Conservation (phyloP, 2,113 vertebrate species). For the Anser brachyrhynchus region DNA sequence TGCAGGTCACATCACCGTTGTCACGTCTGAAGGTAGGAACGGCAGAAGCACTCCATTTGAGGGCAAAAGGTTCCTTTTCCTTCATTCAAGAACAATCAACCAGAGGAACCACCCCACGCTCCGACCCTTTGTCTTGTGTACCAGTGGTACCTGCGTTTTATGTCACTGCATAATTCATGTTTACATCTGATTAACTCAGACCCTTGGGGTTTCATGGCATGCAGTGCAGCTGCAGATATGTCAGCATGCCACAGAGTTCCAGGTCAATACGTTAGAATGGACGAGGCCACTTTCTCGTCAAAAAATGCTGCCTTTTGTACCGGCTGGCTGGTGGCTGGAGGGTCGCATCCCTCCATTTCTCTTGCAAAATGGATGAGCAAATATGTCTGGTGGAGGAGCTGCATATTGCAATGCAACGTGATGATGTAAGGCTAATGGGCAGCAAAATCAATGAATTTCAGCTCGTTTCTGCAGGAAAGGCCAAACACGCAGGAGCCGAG, state of each 20-base stretch:
- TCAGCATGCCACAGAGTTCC: neutral
- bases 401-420: neutral
- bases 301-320: neutral
- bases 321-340: neutral
- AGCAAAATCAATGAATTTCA: slow-evolving; percentile 4
- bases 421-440: neutral
- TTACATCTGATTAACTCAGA: neutral
- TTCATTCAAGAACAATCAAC: neutral
- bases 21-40: neutral
- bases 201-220: neutral
- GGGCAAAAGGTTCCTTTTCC: neutral
- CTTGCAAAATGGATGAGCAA: neutral
- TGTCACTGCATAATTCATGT: slow-evolving; percentile 50
- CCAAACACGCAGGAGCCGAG: neutral
- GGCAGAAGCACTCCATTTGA: neutral
- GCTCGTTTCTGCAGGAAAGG: neutral
- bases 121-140: neutral
- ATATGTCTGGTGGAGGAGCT: neutral
- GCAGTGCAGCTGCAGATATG: neutral
- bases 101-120: neutral
- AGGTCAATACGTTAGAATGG: slow-evolving; percentile 42
- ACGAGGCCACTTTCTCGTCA: neutral
- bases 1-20: neutral
- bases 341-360: neutral
- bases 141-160: neutral